phyloP scores from a whole-genome alignment of 2,888 invertebrate genomes.

The Calliopum simillimum region DNA sequence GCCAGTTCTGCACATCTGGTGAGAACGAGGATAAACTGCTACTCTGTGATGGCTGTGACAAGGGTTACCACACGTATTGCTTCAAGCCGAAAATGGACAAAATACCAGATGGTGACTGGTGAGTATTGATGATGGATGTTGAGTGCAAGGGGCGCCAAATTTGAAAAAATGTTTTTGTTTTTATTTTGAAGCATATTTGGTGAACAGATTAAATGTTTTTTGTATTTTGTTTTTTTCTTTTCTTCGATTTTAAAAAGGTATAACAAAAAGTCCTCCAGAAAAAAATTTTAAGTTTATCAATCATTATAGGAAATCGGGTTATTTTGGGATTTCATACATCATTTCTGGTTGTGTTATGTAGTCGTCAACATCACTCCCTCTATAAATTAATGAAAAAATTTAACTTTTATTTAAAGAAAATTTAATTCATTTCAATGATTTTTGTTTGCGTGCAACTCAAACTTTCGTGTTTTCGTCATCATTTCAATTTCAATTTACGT shows the following conservation, averaged over 20 bases:
- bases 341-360: too few relatives aligned
- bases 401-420: too few relatives aligned
- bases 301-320: background rate
- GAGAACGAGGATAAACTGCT: conserved; percentile 96
- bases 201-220: background rate
- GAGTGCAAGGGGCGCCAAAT: conserved; percentile 41
- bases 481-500: background rate
- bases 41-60: conserved; percentile 97
- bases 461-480: conserved; percentile 5
- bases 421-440: background rate
- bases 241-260: too few relatives aligned
- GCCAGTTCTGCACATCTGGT: conserved; percentile 96
- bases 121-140: conserved; percentile 58
- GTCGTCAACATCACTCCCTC: too few relatives aligned
- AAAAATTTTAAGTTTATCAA: background rate
- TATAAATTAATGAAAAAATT: too few relatives aligned
- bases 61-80: conserved; percentile 98
- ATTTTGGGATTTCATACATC: background rate
- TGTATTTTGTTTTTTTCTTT: too few relatives aligned
- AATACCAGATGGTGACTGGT: conserved; percentile 99
- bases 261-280: too few relatives aligned
- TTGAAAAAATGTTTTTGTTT: background rate
- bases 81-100: conserved; percentile 96
- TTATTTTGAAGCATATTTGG: conserved; percentile 27
- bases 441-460: conserved; percentile 15